Evolutionary conservation across 2,113 vertebrate genomes (phyloP), one percentile per base, ranked within the genome.

Genomic region (Siniperca chuatsi): DNA sequence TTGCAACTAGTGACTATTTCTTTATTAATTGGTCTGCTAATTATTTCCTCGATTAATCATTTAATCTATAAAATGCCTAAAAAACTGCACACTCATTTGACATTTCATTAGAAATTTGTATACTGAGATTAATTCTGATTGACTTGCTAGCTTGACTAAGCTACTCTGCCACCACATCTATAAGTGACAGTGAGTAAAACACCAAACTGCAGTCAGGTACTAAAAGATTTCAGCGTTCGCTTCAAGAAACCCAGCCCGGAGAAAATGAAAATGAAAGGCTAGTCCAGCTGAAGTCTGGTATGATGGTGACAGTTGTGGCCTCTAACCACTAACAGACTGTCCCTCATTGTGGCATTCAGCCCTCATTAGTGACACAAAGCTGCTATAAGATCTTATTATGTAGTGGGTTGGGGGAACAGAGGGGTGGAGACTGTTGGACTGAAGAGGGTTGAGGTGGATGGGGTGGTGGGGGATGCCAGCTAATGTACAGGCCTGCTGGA

Each of bases 361-460:
- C 61, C 88, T 95, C 92, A 94, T 95, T 95, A 94, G 92, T 89
- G 91, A 93, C 87, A 80, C 89, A 87, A 76, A 90, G 79, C 86
- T 85, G 83, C 91, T 55, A 70, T 94, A 64, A 93, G 91, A 93
- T 92, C 92, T 93, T 92, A 90, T 90, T 89, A 90, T 93, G 67
- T 86, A 33, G 70, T 65, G 72, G 77, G 58, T 66, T 33, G 72
- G 83, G 78, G 62, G 52, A 44, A 68, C 73, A 72, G 64, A 29
- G 73, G 79, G 70, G 75, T n/a, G 55, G 82, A 44, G 83, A 29
- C 60, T 48, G 64, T 15, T 75, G 62, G 78, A 60, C 67, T 52
- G 58, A 48, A 80, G 64, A 72, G 76, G 71, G 42, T 18, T 81
- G 75, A 77, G 75, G 66, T 79, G 79, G 79, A 74, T 18, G 67